Conservation (phyloP, 2,113 vertebrate genomes). For the Onychorhynchus coronatus region DNA sequence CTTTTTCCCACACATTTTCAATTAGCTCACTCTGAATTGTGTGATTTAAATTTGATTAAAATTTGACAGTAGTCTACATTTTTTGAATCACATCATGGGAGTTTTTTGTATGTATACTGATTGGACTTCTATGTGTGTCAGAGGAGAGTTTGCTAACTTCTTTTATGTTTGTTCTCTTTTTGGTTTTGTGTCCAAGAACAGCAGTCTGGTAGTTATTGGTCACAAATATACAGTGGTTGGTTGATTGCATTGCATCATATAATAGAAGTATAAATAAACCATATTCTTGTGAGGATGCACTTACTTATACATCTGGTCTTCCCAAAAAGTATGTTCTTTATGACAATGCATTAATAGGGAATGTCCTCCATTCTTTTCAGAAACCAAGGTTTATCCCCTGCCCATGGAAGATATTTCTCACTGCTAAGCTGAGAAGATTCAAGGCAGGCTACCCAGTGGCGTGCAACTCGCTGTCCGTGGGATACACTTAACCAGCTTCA, state of each 20-base stretch:
- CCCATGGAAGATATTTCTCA: background rate
- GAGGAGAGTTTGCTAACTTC: background rate
- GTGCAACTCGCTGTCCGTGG: background rate
- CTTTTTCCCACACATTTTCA: background rate
- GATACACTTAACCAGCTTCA: background rate
- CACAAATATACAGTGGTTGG: background rate
- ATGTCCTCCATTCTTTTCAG: background rate
- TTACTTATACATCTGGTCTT: background rate
- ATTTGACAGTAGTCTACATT: background rate
- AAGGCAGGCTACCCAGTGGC: background rate
- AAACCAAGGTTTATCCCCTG: background rate
- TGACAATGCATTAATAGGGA: background rate
- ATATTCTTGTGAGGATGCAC: background rate
- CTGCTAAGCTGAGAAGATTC: background rate
- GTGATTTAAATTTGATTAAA: background rate
- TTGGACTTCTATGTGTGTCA: background rate
- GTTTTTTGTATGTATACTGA: background rate
- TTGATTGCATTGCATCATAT: background rate
- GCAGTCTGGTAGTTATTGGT: background rate
- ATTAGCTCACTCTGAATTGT: background rate
- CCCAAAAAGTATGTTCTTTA: background rate
- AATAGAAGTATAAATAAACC: background rate
- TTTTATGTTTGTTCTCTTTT: background rate
- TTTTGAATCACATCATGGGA: background rate
- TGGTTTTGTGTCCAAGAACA: background rate